Evolutionary conservation across 2,797 vertebrate species (phyloP).

Genomic region (Crossoptilon crossoptilon): DNA sequence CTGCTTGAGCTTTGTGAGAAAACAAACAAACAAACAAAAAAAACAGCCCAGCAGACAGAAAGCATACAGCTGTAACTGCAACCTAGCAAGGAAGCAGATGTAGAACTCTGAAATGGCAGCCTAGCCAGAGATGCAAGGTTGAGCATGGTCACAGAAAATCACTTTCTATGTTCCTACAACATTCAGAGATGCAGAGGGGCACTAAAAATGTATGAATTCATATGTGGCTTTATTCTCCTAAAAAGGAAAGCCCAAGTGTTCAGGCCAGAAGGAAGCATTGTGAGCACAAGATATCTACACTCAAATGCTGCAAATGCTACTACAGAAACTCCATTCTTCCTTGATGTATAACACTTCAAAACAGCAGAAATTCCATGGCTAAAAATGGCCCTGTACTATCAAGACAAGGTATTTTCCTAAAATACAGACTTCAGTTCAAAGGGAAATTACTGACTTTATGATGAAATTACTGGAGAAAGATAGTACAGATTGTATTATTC

Average conservation of each 20-base stretch:
- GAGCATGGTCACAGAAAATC: neutral
- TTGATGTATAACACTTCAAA: neutral
- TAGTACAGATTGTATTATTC: neutral
- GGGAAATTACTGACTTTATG: neutral
- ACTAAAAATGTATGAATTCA: neutral
- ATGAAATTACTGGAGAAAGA: neutral
- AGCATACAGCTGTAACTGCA: neutral
- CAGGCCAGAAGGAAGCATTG: neutral
- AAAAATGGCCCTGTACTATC: neutral
- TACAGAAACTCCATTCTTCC: neutral
- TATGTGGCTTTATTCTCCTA: neutral
- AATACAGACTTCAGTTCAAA: neutral
- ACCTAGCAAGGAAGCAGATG: neutral
- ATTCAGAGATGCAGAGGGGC: rapidly evolving
- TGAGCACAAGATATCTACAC: rapidly evolving
- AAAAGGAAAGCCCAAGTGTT: neutral
- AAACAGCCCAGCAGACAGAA: neutral
- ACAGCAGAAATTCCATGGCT: neutral
- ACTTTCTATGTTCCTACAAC: neutral
- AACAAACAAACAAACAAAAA: too few species aligned
- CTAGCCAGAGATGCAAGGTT: neutral
- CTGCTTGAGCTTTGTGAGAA: neutral
- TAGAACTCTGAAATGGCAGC: neutral
- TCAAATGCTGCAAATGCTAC: neutral
- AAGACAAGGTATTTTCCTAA: neutral